These are phyloP conservation scores for Drosophila meridionalis DNA, from an alignment of 2,888 invertebrate species.

Conservation along the genomic window DNA sequence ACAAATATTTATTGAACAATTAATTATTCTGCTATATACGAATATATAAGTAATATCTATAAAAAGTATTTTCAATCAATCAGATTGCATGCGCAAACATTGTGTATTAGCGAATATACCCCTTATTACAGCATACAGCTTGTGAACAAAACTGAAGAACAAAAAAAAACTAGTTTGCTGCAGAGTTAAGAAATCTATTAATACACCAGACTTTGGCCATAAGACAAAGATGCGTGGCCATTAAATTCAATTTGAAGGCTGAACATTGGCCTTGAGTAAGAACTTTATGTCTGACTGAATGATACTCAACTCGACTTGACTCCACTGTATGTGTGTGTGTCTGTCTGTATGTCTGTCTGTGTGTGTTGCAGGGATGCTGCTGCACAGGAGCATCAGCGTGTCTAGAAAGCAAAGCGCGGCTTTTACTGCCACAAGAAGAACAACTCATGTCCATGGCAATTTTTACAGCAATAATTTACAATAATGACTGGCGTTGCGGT, in stretches of 20 bases:
- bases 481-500: slow-evolving; percentile 71
- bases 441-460: slow-evolving; percentile 54
- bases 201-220: slow-evolving; percentile 74
- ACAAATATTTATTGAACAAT: no score
- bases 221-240: slow-evolving; percentile 76
- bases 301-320: slow-evolving; percentile 8
- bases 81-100: no score
- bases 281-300: slow-evolving; percentile 38
- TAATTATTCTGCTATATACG: no score
- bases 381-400: slow-evolving; percentile 36
- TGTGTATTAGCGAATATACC: not conserved
- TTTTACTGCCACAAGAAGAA: slow-evolving; percentile 48
- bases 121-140: slow-evolving; percentile 2
- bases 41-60: no score
- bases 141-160: slow-evolving; percentile 13
- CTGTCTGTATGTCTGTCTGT: not conserved
- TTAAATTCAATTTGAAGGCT: slow-evolving; percentile 81
- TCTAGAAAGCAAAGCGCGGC: slow-evolving; percentile 62
- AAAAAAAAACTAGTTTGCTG: slow-evolving; percentile 69
- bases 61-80: no score
- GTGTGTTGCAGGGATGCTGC: slow-evolving; percentile 27
- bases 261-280: slow-evolving; percentile 73
- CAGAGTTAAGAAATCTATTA: slow-evolving; percentile 68
- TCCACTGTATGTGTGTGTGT: not conserved
- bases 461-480: slow-evolving; percentile 80